A percentile compares a stretch with the other conserved stretches of the same genome.
phyloP scores from a whole-genome alignment of 92 coral and sea anemone species.

The Palythoa heliodiscus region DNA sequence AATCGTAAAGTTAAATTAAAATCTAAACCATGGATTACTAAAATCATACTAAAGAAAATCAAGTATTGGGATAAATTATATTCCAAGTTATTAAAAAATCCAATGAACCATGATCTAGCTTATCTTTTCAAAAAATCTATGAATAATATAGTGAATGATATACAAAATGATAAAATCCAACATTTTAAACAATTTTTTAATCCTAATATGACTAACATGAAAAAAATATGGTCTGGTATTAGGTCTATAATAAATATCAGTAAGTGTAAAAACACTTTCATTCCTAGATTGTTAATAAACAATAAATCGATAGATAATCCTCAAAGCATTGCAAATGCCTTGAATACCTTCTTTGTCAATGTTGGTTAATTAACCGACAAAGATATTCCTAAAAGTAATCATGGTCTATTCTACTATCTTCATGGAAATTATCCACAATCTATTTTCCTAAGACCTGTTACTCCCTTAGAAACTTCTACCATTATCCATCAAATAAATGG shows the following conservation, averaged over 20 bases:
- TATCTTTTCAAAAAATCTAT: slow-evolving; percentile 37
- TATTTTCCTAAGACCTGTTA: slow-evolving; percentile 41
- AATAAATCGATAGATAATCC: slow-evolving; percentile 42
- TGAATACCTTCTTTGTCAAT: slow-evolving; percentile 23
- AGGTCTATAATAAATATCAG: slow-evolving; percentile 20
- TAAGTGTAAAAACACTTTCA: slow-evolving; percentile 32
- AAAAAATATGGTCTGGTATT: slow-evolving; percentile 33
- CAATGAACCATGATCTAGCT: slow-evolving; percentile 5
- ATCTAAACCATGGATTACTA: not conserved
- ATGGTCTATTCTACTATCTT: slow-evolving; percentile 22
- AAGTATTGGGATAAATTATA: slow-evolving; percentile 37
- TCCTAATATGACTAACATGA: slow-evolving; percentile 14
- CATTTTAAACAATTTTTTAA: slow-evolving; percentile 17
- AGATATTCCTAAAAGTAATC: slow-evolving; percentile 25
- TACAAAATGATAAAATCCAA: slow-evolving; percentile 8
- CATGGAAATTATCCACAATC: slow-evolving; percentile 32
- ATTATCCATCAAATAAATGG: slow-evolving; percentile 36
- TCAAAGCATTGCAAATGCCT: slow-evolving; percentile 27
- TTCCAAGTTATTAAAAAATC: slow-evolving; percentile 35
- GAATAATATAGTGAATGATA: slow-evolving; percentile 32
- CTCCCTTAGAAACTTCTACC: slow-evolving; percentile 17
- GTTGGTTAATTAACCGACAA: slow-evolving; percentile 13
- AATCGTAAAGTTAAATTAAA: not conserved
- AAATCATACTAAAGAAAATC: slow-evolving; percentile 7
- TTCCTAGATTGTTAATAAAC: slow-evolving; percentile 11